A percentile compares a stretch with the other conserved stretches of the same genome.
phyloP scores from a whole-genome alignment of 2,113 vertebrate genomes.

The Archilochus colubris region DNA sequence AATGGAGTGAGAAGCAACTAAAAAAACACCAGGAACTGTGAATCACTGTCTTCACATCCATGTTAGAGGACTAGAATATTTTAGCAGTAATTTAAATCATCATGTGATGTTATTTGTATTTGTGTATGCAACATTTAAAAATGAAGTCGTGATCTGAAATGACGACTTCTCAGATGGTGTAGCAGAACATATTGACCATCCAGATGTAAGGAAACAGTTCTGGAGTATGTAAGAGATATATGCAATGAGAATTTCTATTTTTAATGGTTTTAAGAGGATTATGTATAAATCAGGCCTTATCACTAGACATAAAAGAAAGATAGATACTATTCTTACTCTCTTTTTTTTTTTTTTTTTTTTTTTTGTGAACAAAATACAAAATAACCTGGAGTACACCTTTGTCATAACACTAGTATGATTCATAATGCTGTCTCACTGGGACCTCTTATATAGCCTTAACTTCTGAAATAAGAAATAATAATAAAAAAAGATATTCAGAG shows the following conservation, averaged over 20 bases:
- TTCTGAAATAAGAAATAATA: not conserved
- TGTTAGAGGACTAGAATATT: not conserved
- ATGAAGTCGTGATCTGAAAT: conserved; percentile 65
- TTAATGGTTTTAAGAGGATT: not conserved
- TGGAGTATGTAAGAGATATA: not conserved
- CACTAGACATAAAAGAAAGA: not conserved
- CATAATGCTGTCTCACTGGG: not conserved
- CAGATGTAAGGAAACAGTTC: not conserved
- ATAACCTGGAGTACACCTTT: not conserved
- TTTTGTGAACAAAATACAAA: not conserved
- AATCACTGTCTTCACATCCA: not conserved
- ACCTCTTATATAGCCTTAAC: not conserved
- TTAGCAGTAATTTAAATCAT: not conserved
- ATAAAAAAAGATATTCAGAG: not conserved
- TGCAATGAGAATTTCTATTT: not conserved
- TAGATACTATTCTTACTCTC: not conserved
- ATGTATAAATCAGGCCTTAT: not conserved
- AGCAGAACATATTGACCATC: not conserved
- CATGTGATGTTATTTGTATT: not conserved
- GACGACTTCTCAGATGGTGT: conserved; percentile 61
- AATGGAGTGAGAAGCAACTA: not conserved
- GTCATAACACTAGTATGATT: not conserved
- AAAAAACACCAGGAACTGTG: not conserved
- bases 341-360: not conserved
- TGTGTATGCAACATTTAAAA: conserved; percentile 53